Evolutionary conservation across 2,113 vertebrate genomes (phyloP).

Genomic region (Sinocyclocheilus anophthalmus): DNA sequence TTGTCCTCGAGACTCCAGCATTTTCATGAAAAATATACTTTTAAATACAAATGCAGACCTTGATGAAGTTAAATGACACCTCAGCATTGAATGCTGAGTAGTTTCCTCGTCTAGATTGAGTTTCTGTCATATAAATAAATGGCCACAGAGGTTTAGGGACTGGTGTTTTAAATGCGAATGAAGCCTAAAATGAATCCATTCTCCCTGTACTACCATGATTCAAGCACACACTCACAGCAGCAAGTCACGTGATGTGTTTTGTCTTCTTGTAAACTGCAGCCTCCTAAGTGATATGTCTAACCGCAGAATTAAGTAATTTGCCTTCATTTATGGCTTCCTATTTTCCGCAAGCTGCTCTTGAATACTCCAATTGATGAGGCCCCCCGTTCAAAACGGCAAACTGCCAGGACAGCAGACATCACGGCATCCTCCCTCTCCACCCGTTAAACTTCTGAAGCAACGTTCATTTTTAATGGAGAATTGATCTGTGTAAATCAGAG

Average conservation of each 20-base stretch:
- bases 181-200: not conserved
- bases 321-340: constrained; percentile 34
- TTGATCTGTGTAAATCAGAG: constrained; percentile 57
- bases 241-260: constrained; percentile 37
- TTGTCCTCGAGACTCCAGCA: constrained; percentile 6
- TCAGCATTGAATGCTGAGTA: not conserved
- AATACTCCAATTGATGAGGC: constrained; percentile 40
- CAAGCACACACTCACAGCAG: not conserved
- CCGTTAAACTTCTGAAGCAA: constrained; percentile 47
- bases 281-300: constrained; percentile 42
- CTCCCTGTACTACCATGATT: not conserved
- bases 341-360: constrained; percentile 28
- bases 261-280: constrained; percentile 33
- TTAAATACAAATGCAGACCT: not conserved
- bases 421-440: constrained; percentile 4
- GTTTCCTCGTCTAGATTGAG: not conserved
- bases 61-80: not conserved
- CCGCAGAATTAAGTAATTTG: constrained; percentile 47
- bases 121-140: constrained; percentile 1
- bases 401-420: constrained; percentile 34
- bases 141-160: not conserved
- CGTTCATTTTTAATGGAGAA: constrained; percentile 59
- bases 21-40: not conserved
- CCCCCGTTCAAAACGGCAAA: constrained; percentile 4
- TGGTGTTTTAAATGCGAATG: not conserved